These are phyloP conservation scores for Eupithecia pulchellata DNA, from an alignment of 2,888 invertebrate genomes.

Conservation along the genomic window DNA sequence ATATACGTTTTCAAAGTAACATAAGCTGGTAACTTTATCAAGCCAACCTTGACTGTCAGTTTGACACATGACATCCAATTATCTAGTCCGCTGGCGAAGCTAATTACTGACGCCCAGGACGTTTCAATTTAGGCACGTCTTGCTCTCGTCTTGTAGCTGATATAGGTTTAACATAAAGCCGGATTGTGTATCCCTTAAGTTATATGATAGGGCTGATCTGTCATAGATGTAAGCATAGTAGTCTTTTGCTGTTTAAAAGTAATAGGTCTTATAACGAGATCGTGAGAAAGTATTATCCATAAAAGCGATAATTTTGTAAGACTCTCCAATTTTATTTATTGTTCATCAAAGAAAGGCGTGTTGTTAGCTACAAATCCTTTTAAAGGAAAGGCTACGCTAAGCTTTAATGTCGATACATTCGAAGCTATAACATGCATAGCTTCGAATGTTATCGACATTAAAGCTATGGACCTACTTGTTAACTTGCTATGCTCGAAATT, in stretches of 20 bases:
- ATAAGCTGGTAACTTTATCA: background rate
- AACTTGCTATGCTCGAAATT: background rate
- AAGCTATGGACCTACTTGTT: too few relatives aligned
- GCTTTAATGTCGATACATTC: too few relatives aligned
- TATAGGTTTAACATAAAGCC: background rate
- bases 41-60: background rate
- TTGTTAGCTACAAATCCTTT: too few relatives aligned
- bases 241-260: background rate
- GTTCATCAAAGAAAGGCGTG: too few relatives aligned
- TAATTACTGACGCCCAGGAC: constrained; percentile 33
- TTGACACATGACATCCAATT: constrained; percentile 37
- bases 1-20: background rate
- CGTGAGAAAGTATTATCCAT: background rate
- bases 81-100: constrained; percentile 32
- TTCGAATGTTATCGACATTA: too few relatives aligned
- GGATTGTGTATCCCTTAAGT: background rate
- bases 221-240: background rate
- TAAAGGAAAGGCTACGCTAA: too few relatives aligned
- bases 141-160: constrained; percentile 6
- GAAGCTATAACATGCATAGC: too few relatives aligned
- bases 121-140: constrained; percentile 25
- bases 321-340: too few relatives aligned
- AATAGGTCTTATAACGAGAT: too few relatives aligned
- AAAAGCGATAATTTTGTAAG: background rate
- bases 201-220: background rate